Conservation (phyloP, 2,888 invertebrate genomes). For the Drosophila kanekoi region DNA sequence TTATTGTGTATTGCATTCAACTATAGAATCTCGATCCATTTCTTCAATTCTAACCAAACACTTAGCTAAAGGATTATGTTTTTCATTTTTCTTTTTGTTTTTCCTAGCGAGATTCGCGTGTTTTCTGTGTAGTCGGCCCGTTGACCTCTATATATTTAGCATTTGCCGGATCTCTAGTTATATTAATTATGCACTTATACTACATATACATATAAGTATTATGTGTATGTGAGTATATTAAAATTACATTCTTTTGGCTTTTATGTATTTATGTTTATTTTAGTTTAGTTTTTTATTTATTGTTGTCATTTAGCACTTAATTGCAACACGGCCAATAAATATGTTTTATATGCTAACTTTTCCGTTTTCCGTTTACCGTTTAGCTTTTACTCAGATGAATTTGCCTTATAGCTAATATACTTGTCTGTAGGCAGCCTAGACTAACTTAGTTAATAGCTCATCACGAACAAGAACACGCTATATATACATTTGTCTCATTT, state of each 20-base stretch:
- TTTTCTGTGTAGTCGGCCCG: slow-evolving; percentile 3
- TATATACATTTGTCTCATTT: slow-evolving; percentile 17
- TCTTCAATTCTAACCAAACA: slow-evolving; percentile 6
- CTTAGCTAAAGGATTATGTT: slow-evolving; percentile 6
- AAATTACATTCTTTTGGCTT: slow-evolving; percentile 45
- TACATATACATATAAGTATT: slow-evolving; percentile 26
- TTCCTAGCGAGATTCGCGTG: not conserved
- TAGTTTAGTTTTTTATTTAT: slow-evolving; percentile 38
- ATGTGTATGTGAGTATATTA: slow-evolving; percentile 34
- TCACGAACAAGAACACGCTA: slow-evolving; percentile 50
- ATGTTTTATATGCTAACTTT: slow-evolving; percentile 14
- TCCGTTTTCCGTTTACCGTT: not conserved
- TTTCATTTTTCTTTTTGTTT: not conserved
- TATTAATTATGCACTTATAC: slow-evolving; percentile 25
- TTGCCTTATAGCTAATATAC: slow-evolving; percentile 34
- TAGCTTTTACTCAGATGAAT: slow-evolving; percentile 25
- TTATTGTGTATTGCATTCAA: not conserved
- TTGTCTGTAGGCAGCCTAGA: slow-evolving; percentile 22
- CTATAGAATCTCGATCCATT: not conserved
- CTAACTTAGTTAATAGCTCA: slow-evolving; percentile 47
- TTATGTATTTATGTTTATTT: not conserved
- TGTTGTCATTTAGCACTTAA: slow-evolving; percentile 58
- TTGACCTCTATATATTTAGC: slow-evolving; percentile 19
- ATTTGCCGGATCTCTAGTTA: slow-evolving; percentile 35
- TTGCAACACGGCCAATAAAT: slow-evolving; percentile 51